Base-by-base conservation (phyloP, 2,797 vertebrate species). In the Chanos chanos region DNA sequence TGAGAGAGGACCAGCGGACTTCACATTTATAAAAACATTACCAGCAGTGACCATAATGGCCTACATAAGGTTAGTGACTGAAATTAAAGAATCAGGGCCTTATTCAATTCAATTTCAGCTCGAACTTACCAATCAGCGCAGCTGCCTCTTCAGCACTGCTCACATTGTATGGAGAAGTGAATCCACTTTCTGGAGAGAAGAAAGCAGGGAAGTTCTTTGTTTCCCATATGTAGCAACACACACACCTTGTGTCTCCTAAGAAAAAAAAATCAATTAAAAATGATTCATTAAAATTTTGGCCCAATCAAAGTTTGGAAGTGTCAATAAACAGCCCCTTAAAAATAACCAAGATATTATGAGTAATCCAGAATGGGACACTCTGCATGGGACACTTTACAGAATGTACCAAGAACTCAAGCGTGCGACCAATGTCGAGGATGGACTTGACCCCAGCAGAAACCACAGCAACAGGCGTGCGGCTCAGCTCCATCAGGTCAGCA, bases 391-490 rank as follows among this genome's bases (percentile, higher is more conserved):
- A 30, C 6, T 25, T n/a, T 4, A 15, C 54, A 39, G n/a, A 2
- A 69, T 89, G 82, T 80, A 97, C 94, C 77, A 97, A 86, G 71
- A 92, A 93, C 71, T 97, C 94, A 70, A 97, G 71, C 2, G 94
- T 97, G 63, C 91, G 91, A 4, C 94, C 91, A 24, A 97, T 92
- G 79, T 96, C 94, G 54, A 97, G 89, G 64, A 96, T 91, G 43
- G 94, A 96, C 68, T 97, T 97, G 37, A 92, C 85, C 9, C 94
- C 94, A 58, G 94, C 92, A 63, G 90, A 94, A 24, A 97, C 74
- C 61, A 96, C 93, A 60, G 92, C 86, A 2, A 96, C 81, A 0
- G 94, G 92, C 53, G 94, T 97, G 74, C 90, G 85, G 58, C 94
- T 91, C 2, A 97, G 80, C 76, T 96, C 94, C 9, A 90, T 96